A percentile compares a stretch with the other conserved stretches of the same genome.
These are phyloP conservation scores for Oscheius myriophilus DNA, from an alignment of 2,888 invertebrate genomes.

Conservation along the genomic window DNA sequence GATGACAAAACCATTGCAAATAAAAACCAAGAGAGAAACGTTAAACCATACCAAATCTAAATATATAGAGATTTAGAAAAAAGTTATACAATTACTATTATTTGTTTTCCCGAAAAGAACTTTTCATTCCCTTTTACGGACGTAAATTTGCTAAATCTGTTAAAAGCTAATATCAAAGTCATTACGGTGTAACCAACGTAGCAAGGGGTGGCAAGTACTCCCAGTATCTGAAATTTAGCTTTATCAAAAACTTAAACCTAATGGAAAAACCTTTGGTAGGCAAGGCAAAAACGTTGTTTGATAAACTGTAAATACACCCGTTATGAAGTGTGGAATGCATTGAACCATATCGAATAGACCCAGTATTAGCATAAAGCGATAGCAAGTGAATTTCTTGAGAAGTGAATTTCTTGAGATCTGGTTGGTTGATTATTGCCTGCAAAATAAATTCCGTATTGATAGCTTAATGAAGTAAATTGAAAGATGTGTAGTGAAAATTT, in stretches of 20 bases:
- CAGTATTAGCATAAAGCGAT: constrained; percentile 61
- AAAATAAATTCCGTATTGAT: constrained; percentile 7
- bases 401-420: constrained; percentile 51
- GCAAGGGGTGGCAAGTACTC: constrained; percentile 60
- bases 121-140: constrained; percentile 26
- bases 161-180: constrained; percentile 57
- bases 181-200: constrained; percentile 62
- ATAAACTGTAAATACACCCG: constrained; percentile 57
- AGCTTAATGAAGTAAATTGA: background rate
- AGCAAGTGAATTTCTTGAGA: constrained; percentile 51
- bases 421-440: constrained; percentile 56
- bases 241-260: constrained; percentile 28
- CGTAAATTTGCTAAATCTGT: constrained; percentile 51
- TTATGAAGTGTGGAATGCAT: constrained; percentile 58
- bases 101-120: too few relatives aligned
- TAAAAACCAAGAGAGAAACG: background rate
- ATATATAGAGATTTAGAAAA: background rate
- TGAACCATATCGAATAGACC: constrained; percentile 57
- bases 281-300: constrained; percentile 41
- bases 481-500: too few relatives aligned
- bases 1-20: background rate
- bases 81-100: too few relatives aligned
- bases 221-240: constrained; percentile 37
- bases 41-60: constrained; percentile 5
- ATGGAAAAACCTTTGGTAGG: constrained; percentile 47